Evolutionary conservation across 2,888 invertebrate genomes (phyloP).

Genomic region (Monochamus alternatus): DNA sequence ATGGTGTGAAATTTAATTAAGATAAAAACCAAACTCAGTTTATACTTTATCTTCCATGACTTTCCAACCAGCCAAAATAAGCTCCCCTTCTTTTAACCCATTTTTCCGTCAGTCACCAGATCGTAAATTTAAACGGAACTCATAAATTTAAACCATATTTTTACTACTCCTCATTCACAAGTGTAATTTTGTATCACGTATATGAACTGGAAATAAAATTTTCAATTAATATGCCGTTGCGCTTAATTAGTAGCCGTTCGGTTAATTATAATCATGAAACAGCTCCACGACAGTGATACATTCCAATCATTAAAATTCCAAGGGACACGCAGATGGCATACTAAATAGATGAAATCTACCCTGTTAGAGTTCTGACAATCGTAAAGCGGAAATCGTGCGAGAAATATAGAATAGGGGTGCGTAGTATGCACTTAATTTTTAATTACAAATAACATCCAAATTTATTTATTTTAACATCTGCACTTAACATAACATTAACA

Average conservation of each 20-base stretch:
- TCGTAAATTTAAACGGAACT: too few species aligned
- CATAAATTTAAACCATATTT: neutral
- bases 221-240: neutral
- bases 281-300: constrained; percentile 33
- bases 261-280: constrained; percentile 34
- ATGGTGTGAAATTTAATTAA: too few species aligned
- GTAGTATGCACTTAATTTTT: too few species aligned
- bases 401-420: neutral
- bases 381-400: constrained; percentile 26
- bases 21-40: too few species aligned
- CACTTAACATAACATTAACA: too few species aligned
- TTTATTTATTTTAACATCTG: too few species aligned
- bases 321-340: constrained; percentile 46
- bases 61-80: too few species aligned
- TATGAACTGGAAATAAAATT: neutral
- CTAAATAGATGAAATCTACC: constrained; percentile 43
- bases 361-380: constrained; percentile 40
- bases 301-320: constrained; percentile 49
- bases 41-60: too few species aligned
- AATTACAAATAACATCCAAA: too few species aligned
- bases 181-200: neutral
- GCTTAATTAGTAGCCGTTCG: constrained; percentile 9
- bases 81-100: too few species aligned
- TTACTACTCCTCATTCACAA: neutral
- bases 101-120: too few species aligned